phyloP scores from a whole-genome alignment of 92 coral and sea anemone genomes.

The Epizoanthus fatuus region DNA sequence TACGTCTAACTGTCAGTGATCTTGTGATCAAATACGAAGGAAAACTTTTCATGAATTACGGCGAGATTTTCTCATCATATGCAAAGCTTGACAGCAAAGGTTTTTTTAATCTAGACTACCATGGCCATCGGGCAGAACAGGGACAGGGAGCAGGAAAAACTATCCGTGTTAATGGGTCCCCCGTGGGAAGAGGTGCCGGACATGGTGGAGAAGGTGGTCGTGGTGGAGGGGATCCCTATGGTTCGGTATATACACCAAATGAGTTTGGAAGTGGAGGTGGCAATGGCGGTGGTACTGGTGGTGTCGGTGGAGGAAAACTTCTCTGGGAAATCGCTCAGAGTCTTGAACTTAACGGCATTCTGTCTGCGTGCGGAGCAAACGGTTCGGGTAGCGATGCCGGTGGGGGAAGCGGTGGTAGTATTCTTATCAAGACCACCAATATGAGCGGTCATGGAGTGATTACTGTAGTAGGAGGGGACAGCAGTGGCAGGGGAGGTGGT shows the following conservation, averaged over 20 bases:
- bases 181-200: constrained; percentile 72
- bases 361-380: constrained; percentile 66
- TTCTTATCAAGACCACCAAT: constrained; percentile 68
- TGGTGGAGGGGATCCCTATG: constrained; percentile 74
- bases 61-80: constrained; percentile 73
- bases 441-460: constrained; percentile 77
- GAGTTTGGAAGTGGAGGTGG: constrained; percentile 80
- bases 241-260: constrained; percentile 67
- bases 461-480: constrained; percentile 66
- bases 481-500: constrained; percentile 71
- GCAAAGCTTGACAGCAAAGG: constrained; percentile 75
- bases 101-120: constrained; percentile 46
- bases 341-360: constrained; percentile 65
- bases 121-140: constrained; percentile 58
- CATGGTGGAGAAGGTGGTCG: constrained; percentile 76
- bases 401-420: constrained; percentile 83
- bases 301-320: constrained; percentile 76
- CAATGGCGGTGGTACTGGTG: constrained; percentile 68
- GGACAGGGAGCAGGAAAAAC: constrained; percentile 77
- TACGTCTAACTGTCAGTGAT: constrained; percentile 63
- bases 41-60: constrained; percentile 62
- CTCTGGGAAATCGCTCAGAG: constrained; percentile 73
- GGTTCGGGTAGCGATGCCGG: constrained; percentile 65
- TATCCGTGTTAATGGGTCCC: constrained; percentile 17
- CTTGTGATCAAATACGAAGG: constrained; percentile 65